phyloP scores from a whole-genome alignment of 2,888 invertebrate genomes.

The Acrobasis suavella region DNA sequence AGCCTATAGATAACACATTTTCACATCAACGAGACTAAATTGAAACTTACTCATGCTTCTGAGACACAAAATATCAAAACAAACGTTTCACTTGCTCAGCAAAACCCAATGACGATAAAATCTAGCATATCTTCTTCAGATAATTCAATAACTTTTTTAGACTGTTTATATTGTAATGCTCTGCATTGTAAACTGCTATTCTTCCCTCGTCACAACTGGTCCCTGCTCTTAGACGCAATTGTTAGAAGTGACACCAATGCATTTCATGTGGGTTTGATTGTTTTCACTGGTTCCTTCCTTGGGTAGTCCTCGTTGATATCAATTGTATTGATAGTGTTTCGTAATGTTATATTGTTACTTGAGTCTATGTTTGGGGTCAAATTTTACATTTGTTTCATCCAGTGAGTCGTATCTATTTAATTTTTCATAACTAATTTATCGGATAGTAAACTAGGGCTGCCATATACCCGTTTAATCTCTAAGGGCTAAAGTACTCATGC shows the following conservation, averaged over 20 bases:
- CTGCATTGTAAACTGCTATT: neutral
- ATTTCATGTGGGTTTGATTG: conserved; percentile 6
- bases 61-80: conserved; percentile 11
- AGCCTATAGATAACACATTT: conserved; percentile 4
- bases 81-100: neutral
- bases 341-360: neutral
- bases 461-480: no score
- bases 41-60: conserved; percentile 5
- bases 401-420: no score
- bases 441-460: no score
- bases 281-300: conserved; percentile 6
- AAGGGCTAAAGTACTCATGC: no score
- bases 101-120: conserved; percentile 4
- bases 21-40: conserved; percentile 2
- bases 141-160: conserved; percentile 9
- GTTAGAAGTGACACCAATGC: conserved; percentile 8
- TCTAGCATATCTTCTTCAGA: neutral
- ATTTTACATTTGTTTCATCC: neutral
- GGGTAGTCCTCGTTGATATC: conserved; percentile 8
- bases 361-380: no score
- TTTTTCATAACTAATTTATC: neutral
- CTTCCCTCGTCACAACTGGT: neutral
- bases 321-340: neutral
- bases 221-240: neutral
- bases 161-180: neutral